Evolutionary conservation across 2,888 invertebrate genomes (phyloP), one percentile per base, ranked within the genome.

Genomic region (Tetrapedia diversipes): DNA sequence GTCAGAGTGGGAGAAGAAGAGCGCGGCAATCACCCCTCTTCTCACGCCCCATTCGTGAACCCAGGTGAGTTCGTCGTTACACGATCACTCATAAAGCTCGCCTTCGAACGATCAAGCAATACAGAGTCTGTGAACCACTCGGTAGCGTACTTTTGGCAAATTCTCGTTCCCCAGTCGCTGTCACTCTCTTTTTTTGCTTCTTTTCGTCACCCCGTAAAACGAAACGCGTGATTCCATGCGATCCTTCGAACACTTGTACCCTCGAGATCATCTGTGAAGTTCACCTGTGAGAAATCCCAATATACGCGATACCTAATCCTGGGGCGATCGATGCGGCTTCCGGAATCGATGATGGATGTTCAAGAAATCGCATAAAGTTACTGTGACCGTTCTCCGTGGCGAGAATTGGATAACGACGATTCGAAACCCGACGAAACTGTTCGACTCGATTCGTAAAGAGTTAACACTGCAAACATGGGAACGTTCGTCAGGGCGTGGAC

Each of bases 71-170:
- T 57, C 54, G 63, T 70, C 71, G 81, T 74, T 49, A 53, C 74
- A 65, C 80, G 79, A 82, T 85, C 84, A 83, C 64, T 84, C 71
- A 83, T 85, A 76, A 85, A 78, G 73, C 77, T 81, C 72, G 70
- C 73, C 53, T 81, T 80, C 81, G 60, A 53, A 74, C 74, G 78
- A 69, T 63, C 70, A 41, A 71, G 29, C 61, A 71, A 71, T 83
- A 69, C 66, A 53, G 72, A 70, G 79, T 37, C 39, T 75, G 74
- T 37, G 68, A 76, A 71, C 75, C 63, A 57, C 47, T 70, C 63
- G 67, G 53, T 69, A 43, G 34, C 41, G 41, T 39, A 32, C 16
- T 61, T 57, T 54, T 41, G 11, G n/a, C 51, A 51, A 47, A 63
- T 53, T 41, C 19, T n/a, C 37, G 7, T 45, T 34, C 16, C 24